These are phyloP conservation scores for Lasioglossum pauxillum DNA, from an alignment of 2,888 invertebrate species.

Conservation along the genomic window DNA sequence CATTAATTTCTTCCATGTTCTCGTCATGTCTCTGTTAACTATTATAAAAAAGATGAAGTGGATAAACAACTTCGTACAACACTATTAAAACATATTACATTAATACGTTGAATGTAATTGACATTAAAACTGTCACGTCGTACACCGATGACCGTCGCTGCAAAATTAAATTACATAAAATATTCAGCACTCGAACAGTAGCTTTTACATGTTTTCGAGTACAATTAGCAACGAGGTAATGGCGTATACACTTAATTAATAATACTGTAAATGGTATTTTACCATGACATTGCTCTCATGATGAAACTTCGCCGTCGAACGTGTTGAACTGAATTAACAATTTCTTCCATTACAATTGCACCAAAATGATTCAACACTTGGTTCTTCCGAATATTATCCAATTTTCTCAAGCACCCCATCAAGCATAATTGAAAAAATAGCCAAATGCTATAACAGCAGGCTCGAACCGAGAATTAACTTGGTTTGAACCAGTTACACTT, in stretches of 20 bases:
- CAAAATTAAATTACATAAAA: neutral
- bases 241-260: neutral
- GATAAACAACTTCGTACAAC: neutral
- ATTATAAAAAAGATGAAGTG: neutral
- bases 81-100: neutral
- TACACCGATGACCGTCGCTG: neutral
- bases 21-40: neutral
- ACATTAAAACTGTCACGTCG: neutral
- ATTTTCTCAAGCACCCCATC: conserved; percentile 60
- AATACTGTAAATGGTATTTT: neutral
- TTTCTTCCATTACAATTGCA: conserved; percentile 42
- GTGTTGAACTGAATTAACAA: conserved; percentile 42
- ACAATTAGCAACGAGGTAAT: neutral
- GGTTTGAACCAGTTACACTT: conserved; percentile 47
- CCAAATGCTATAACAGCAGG: conserved; percentile 48
- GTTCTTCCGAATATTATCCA: conserved; percentile 63
- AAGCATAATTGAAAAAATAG: conserved; percentile 58
- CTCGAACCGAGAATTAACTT: conserved; percentile 45
- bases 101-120: conserved; percentile 26
- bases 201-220: neutral
- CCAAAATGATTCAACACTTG: conserved; percentile 53
- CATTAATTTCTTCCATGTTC: neutral
- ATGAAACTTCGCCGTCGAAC: neutral
- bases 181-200: neutral
- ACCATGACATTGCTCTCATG: neutral